phyloP scores from a whole-genome alignment of 2,113 vertebrate genomes.

The Halichoeres trimaculatus region DNA sequence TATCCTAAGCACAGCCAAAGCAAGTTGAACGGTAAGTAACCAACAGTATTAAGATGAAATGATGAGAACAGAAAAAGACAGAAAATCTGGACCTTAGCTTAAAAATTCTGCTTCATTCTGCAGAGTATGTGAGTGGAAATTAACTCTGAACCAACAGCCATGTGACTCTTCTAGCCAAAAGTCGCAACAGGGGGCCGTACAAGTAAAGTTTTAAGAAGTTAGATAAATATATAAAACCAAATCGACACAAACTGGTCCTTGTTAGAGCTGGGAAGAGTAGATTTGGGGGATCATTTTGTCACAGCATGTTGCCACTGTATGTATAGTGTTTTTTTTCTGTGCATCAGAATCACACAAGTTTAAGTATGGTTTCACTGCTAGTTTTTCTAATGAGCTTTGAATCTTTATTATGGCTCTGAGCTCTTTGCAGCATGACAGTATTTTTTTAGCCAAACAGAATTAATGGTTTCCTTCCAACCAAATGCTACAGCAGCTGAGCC shows the following conservation, averaged over 20 bases:
- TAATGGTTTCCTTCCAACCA: conserved; percentile 29
- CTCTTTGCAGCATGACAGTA: not conserved
- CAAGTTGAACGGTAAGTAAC: no score
- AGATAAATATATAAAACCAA: no score
- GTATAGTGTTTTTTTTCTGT: not conserved
- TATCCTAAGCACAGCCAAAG: no score
- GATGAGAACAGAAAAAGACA: no score
- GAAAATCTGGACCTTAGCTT: no score
- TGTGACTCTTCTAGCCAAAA: not conserved
- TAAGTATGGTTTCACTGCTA: not conserved
- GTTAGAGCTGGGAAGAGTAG: not conserved
- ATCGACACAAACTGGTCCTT: not conserved
- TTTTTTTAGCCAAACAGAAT: conserved; percentile 13
- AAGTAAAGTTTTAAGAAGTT: not conserved
- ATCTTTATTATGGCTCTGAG: conserved; percentile 8
- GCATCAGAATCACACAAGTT: not conserved
- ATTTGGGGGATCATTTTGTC: not conserved
- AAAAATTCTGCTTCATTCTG: no score
- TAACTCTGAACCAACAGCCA: no score
- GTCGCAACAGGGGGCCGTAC: not conserved
- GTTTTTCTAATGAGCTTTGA: conserved; percentile 7
- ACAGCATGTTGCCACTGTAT: not conserved
- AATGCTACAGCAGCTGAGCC: conserved; percentile 35
- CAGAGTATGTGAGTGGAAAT: no score
- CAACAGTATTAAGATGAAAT: no score